Conservation (phyloP, 2,113 vertebrate species). For the Ceyx margarethae region DNA sequence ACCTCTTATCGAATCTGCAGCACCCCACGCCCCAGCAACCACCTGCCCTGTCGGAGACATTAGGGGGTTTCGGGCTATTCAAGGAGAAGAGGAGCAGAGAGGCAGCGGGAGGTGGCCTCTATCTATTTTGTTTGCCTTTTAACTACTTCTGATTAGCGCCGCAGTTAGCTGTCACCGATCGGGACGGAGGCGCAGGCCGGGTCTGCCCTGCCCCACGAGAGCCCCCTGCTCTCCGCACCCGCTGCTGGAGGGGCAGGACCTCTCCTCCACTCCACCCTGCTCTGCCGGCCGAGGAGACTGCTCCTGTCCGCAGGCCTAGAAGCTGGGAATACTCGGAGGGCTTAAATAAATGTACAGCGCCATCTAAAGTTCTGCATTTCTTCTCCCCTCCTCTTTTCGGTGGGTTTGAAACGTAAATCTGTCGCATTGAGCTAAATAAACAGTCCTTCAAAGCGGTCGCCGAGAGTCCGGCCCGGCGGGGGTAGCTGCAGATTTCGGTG, state of each 20-base stretch:
- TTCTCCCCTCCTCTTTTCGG: neutral
- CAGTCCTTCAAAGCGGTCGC: neutral
- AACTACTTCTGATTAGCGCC: neutral
- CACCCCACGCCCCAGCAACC: too few species aligned
- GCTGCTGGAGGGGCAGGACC: neutral
- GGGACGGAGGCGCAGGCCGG: neutral
- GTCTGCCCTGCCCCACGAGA: neutral
- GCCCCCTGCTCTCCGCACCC: neutral
- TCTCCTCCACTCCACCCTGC: neutral
- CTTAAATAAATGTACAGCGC: constrained; percentile 55
- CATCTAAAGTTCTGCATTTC: constrained; percentile 55
- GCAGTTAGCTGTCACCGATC: neutral
- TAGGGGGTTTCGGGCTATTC: neutral
- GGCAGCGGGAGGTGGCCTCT: neutral
- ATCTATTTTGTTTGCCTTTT: neutral
- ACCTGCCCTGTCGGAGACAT: neutral
- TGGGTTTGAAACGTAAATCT: constrained; percentile 33
- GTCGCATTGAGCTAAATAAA: constrained; percentile 26
- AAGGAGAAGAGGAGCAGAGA: neutral
- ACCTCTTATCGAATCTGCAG: neutral
- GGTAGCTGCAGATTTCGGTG: neutral
- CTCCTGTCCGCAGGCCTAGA: neutral
- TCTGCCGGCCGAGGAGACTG: neutral
- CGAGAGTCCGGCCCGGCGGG: neutral
- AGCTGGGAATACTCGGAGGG: neutral